Evolutionary conservation across 2,888 invertebrate genomes (phyloP), one percentile per base, ranked within the genome.

Genomic region (Ophraella communa): DNA sequence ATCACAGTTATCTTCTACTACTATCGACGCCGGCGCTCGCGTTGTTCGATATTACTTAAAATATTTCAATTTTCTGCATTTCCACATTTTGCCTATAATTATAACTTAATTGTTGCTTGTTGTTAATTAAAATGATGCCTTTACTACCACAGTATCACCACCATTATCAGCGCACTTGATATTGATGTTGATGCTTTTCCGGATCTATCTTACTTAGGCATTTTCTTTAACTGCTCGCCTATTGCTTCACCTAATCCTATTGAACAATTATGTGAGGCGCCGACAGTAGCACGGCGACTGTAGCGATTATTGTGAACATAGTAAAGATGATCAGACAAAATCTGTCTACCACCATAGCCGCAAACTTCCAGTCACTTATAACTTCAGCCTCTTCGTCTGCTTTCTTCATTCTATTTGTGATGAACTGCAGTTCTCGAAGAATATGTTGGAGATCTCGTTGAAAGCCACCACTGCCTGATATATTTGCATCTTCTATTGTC

Each of bases 361-460:
- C 97, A 82, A 97, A 98, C 83, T 96, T 96, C 97, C 97, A 97
- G 83, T 98, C 97, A 84, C 93, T 95, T 77, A 95, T 95, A 73
- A 94, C 87, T 81, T 96, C 96, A 63, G 92, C 91, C 80, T 95
- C 95, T 77, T 95, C 94, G 80, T 98, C 97, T 61, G 95, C 92
- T 82, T 95, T 94, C 82, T 93, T 92, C 92, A 97, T 94, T 77
- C 95, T 90, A 75, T 91, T 89, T 42, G 97, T 97, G 81, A 98
- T 96, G 85, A 95, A 96, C 84, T 94, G 94, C 74, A 98, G 86
- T 85, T 98, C 97, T 75, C 92, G 89, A 72, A 97, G 87, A 80
- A 98, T 97, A 79, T 92, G 89, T 80, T 93, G 92, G 75, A 96
- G 88, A 83, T 97, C 96, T 73, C 92, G 87, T 78, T 93, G 93